Percentiles rank a stretch among this genome's conserved stretches.
These are phyloP conservation scores for Cherax quadricarinatus DNA, from an alignment of 1,140 invertebrate genomes.

Conservation along the genomic window DNA sequence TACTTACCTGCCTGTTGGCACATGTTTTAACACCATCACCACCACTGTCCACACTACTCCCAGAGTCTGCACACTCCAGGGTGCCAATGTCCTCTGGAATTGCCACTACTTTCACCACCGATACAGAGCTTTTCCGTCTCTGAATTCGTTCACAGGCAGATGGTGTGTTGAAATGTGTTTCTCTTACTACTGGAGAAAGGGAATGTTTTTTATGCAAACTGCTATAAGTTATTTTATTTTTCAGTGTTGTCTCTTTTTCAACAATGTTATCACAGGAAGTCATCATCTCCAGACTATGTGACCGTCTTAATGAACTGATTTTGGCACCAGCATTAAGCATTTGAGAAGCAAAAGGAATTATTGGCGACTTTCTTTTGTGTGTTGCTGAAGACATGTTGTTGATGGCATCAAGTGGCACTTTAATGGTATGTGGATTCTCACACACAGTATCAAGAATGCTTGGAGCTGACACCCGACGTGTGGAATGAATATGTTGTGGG, in stretches of 20 bases:
- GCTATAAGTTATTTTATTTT: not conserved
- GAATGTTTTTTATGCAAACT: constrained; percentile 35
- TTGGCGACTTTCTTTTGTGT: constrained; percentile 19
- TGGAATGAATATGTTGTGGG: not conserved
- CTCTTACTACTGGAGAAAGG: constrained; percentile 25
- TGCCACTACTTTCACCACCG: constrained; percentile 39
- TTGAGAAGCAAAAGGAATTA: constrained; percentile 38
- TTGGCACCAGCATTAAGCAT: not conserved
- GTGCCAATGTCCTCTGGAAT: constrained; percentile 59
- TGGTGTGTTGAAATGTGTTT: not conserved
- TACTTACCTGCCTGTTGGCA: constrained; percentile 49
- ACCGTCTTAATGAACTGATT: constrained; percentile 5
- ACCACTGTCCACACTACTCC: constrained; percentile 55
- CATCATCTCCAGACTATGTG: constrained; percentile 53
- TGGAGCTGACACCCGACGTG: constrained; percentile 54
- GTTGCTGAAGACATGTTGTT: not conserved
- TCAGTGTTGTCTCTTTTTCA: not conserved
- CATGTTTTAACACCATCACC: constrained; percentile 17
- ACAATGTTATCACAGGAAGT: not conserved
- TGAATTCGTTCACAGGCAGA: constrained; percentile 17
- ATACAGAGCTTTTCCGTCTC: constrained; percentile 37
- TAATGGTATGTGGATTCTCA: constrained; percentile 12
- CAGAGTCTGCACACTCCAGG: constrained; percentile 46
- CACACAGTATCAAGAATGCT: constrained; percentile 53
- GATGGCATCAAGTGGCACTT: not conserved